Base-by-base conservation (phyloP, 2,888 invertebrate genomes). In the Melanophora roralis region DNA sequence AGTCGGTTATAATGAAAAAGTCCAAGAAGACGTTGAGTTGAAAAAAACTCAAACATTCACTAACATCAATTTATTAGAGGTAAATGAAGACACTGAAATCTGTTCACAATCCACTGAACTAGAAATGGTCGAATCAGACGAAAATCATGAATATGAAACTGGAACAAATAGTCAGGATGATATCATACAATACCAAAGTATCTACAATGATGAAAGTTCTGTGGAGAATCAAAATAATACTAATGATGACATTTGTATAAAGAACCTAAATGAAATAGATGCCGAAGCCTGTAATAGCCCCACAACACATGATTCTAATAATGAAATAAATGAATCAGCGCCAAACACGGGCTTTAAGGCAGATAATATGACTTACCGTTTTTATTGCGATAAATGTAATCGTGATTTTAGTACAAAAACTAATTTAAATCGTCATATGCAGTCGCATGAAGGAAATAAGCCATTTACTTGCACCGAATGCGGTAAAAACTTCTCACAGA, bases 381-480 rank as follows among this genome's bases (percentile, higher is more conserved):
- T 77, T 62, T 78, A 79, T 47, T 88, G 88, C 62, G 83, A 82
- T 2, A 85, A 86, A 57, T 88, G 88, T 51, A 84, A 86, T 51
- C 86, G 87, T 11, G 87, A 87, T 73, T 88, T 88, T 45, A 87
- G 86, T 75, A 88, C 88, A 0, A 87, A 86, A 82, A 87, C 88
- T 0, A 88, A 88, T 83, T 82, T 88, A 7, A 87, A 86, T 67
- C 84, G 88, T 0, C 88, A 88, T 69, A 85, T 86, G 84, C 81
- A 77, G 55, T 85, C 86, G 11, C 88, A 88, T 57, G 86, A 85
- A 34, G 88, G 88, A 1, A 83, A 83, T 5, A 86, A 86, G 62
- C 86, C 86, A 0, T 86, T 83, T 78, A 82, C 85, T 51, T 88
- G 88, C 60, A 78, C 60, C 2, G 81, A 85, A 19, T 88, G 88